Base-by-base conservation (phyloP, 2,888 invertebrate species). In the Apotomis betuletana region DNA sequence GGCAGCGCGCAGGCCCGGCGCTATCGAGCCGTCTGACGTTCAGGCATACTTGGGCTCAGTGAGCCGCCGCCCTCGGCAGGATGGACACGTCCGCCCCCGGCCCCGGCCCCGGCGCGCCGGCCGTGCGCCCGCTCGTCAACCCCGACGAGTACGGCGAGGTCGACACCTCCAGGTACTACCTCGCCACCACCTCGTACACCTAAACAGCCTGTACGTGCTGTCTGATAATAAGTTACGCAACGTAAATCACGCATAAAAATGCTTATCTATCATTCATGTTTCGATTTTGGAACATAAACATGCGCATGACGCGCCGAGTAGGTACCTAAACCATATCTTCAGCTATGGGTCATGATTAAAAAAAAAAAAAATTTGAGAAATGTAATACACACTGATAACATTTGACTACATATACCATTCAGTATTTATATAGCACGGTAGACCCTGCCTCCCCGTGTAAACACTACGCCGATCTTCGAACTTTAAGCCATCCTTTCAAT, bases 81-180 rank as follows among this genome's bases (percentile, higher is more conserved):
- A 87, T 88, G 88, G 85, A 86, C 82, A 74, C 76, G 74, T 83
- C 61, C 81, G 79, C 84, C 76, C 79, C 79, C 77, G 78, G 74
- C 74, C 74, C 79, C 77, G 74, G 74, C 67, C 68, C 74, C 51
- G 70, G 69, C 79, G 83, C 80, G 80, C 76, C 76, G 75, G 78
- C 80, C 81, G 87, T 79, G 84, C 90, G 97, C 77, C 97, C 97
- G 65, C 94, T 96, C 88, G 97, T 97, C 73, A 95, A 97, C 90
- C 96, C 97, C 10, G 96, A 96, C 78, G 97, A 97, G 78, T 93
- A 94, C 80, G 97, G 97, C 75, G 97, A 97, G 89, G 98, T 98
- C 76, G 98, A 98, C 92, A 96, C 97, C 69, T 94, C 93, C 84
- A 92, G 96, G 96, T 96, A 94, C 93, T 6, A 41, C 41, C 41